Base-by-base conservation (phyloP, 2,113 vertebrate genomes). In the Mastomys coucha region DNA sequence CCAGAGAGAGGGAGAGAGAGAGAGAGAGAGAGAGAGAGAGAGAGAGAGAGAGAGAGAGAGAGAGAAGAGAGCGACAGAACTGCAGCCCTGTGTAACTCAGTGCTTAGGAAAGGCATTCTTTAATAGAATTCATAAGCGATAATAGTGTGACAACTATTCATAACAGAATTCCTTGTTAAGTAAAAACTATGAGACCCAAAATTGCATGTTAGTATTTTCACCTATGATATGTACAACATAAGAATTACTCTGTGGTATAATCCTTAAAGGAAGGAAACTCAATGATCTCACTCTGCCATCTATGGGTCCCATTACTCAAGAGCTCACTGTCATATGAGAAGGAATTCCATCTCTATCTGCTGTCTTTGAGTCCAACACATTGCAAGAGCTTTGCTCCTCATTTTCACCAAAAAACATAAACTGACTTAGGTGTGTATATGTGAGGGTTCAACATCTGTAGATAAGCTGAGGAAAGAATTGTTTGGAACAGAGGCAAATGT, bases 281-380 rank as follows among this genome's bases (percentile, higher is more conserved):
- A 91, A 95, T 94, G 42, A 97, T 98, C 96, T 94, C 97, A 98
- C 95, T 95, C 98, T 98, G 98, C 98, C 98, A 98, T 97, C 98
- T 98, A 97, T 91, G 90, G 98, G 98, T 77, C 73, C 81, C 1
- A 0, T 22, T 42, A 36, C 77, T 96, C 70, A 72, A 94, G 63
- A 70, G 90, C 65, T 84, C 8, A 89, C 77, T 42, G 39, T 45
- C 16, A 45, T 77, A 92, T 67, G 0, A 14, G 2, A 28, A 70
- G 24, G 76, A 94, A 67, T 7, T 33, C 69, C 72, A 49, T 72
- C 31, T 53, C 75, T 10, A 67, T 39, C 19, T 97, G 6, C 85
- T 86, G 77, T 39, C 82, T 93, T 49, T 93, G 95, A 95, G 42
- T 69, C 84, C 91, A 91, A 39, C 33, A 14, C 0, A 12, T 19